Conservation (phyloP, 2,888 invertebrate species). For the Agapostemon virescens region DNA sequence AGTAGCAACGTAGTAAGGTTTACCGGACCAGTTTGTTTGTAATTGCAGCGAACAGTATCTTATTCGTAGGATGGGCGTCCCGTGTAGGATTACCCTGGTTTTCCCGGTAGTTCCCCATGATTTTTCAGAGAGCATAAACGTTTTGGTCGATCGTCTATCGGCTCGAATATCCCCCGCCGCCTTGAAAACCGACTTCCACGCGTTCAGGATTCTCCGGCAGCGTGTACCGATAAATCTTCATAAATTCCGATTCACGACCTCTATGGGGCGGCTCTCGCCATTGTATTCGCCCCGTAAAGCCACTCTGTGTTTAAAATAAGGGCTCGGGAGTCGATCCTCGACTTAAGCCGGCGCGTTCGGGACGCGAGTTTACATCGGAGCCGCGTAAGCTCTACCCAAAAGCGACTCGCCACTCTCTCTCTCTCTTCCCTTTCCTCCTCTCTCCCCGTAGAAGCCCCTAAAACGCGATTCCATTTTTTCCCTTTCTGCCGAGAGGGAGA, state of each 20-base stretch:
- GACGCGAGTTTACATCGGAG: constrained; percentile 51
- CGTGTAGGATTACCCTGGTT: background rate
- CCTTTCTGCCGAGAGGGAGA: background rate
- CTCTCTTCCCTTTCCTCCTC: background rate
- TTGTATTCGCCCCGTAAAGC: constrained; percentile 54
- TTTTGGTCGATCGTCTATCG: constrained; percentile 27
- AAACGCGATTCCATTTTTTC: constrained; percentile 31
- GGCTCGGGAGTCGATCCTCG: constrained; percentile 55
- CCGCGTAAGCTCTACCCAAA: constrained; percentile 43
- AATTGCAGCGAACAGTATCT: background rate
- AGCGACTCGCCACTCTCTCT: constrained; percentile 26
- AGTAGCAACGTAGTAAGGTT: background rate
- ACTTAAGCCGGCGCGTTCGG: constrained; percentile 52
- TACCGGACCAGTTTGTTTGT: background rate
- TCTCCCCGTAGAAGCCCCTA: constrained; percentile 1
- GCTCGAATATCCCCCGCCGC: background rate
- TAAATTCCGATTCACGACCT: constrained; percentile 59
- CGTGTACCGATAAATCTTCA: constrained; percentile 59
- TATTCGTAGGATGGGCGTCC: background rate
- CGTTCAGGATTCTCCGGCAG: constrained; percentile 34
- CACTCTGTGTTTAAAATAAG: constrained; percentile 61
- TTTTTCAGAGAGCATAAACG: constrained; percentile 19
- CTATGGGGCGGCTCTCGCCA: constrained; percentile 39
- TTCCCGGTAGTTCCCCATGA: background rate
- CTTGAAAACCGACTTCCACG: constrained; percentile 31